Evolutionary conservation across 2,888 invertebrate genomes (phyloP).

Genomic region (Thumatha senex): DNA sequence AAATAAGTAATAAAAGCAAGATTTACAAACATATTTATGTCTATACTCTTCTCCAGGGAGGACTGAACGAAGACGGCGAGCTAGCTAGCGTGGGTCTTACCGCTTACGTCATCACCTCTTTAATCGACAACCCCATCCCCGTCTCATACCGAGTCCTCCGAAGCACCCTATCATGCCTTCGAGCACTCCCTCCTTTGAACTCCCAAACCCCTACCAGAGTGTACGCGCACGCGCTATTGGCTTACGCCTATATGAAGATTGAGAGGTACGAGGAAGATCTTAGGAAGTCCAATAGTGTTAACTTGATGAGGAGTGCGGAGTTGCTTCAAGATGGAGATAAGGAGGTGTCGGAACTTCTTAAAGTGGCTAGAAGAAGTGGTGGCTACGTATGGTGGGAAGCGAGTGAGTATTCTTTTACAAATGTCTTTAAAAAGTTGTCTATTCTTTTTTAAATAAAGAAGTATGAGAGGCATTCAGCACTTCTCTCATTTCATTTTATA

Average conservation of each 20-base stretch:
- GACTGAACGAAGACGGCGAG: conserved; percentile 75
- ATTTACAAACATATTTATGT: too few relatives aligned
- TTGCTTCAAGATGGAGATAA: conserved; percentile 57
- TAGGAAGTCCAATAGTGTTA: conserved; percentile 49
- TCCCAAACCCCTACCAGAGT: conserved; percentile 50
- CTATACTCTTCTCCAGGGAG: conserved; percentile 64
- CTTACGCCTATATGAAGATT: conserved; percentile 61
- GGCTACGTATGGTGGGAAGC: conserved; percentile 93
- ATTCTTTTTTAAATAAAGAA: too few relatives aligned
- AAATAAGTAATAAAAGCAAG: too few relatives aligned
- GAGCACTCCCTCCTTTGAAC: conserved; percentile 65
- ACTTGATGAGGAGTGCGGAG: conserved; percentile 37
- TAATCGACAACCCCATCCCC: conserved; percentile 83
- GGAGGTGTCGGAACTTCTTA: conserved; percentile 56
- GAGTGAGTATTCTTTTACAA: conserved; percentile 73
- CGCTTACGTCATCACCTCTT: conserved; percentile 87
- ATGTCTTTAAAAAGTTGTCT: too few relatives aligned
- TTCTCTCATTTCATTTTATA: too few relatives aligned
- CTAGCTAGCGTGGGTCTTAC: conserved; percentile 85
- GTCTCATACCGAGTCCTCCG: conserved; percentile 72
- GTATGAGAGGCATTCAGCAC: too few relatives aligned
- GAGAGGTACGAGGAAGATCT: conserved; percentile 58
- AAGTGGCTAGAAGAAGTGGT: conserved; percentile 55
- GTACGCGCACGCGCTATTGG: conserved; percentile 61
- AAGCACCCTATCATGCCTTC: conserved; percentile 85